Evolutionary conservation across 2,888 invertebrate species (phyloP).

Genomic region (Lydus trimaculatus): DNA sequence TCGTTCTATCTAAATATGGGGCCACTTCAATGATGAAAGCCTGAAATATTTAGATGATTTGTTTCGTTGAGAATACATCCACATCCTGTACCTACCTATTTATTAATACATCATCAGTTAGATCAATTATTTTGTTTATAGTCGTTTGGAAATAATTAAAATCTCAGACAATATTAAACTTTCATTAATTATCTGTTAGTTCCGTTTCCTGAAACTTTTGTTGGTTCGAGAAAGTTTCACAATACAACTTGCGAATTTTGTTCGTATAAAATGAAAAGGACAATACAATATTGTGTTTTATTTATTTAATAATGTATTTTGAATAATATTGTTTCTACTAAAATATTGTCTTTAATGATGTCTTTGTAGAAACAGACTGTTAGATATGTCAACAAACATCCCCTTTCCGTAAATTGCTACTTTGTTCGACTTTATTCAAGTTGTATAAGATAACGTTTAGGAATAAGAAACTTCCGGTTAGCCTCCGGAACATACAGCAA

Average conservation of each 20-base stretch:
- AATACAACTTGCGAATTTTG: background rate
- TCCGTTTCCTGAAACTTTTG: background rate
- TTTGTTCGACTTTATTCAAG: background rate
- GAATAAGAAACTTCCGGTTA: background rate
- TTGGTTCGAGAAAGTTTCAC: background rate
- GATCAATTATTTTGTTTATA: background rate
- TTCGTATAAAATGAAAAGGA: background rate
- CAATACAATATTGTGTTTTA: no score
- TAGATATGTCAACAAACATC: background rate
- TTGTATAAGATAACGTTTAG: background rate
- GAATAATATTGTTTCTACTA: no score
- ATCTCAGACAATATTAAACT: background rate
- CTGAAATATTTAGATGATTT: slow-evolving; percentile 6
- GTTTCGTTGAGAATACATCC: background rate
- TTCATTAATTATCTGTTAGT: background rate
- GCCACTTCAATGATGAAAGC: background rate
- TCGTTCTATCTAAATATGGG: background rate
- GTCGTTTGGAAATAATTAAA: background rate
- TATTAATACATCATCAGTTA: background rate
- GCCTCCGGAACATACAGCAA: background rate
- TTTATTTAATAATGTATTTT: no score
- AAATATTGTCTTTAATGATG: background rate
- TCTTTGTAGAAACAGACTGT: background rate
- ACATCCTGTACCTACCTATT: background rate
- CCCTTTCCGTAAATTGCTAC: background rate